Evolutionary conservation across 2,888 invertebrate species (phyloP).

Genomic region (Ferdinandea cuprea): DNA sequence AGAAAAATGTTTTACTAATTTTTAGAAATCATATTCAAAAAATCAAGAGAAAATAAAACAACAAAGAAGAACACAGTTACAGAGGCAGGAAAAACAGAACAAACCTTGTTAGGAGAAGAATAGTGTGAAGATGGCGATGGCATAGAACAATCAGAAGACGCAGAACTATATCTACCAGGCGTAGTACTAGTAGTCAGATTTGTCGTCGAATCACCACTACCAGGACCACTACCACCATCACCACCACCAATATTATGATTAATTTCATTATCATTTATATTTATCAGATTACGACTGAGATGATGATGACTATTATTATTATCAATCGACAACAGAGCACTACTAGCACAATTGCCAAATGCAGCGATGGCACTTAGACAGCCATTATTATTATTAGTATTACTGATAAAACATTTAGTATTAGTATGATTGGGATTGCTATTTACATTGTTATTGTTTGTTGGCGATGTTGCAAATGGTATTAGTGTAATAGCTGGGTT

Average conservation of each 20-base stretch:
- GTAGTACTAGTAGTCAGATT: slow-evolving; percentile 78
- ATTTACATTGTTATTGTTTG: slow-evolving; percentile 82
- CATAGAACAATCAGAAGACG: slow-evolving; percentile 83
- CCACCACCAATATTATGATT: slow-evolving; percentile 63
- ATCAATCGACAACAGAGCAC: slow-evolving; percentile 73
- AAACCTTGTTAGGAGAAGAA: slow-evolving; percentile 84
- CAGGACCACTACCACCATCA: slow-evolving; percentile 75
- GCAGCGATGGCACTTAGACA: slow-evolving; percentile 76
- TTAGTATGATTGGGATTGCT: slow-evolving; percentile 83
- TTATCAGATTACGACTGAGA: slow-evolving; percentile 64
- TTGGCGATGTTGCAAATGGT: slow-evolving; percentile 76
- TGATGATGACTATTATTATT: slow-evolving; percentile 67
- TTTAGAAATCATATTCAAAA: neutral
- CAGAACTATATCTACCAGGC: slow-evolving; percentile 82
- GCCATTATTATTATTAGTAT: slow-evolving; percentile 64
- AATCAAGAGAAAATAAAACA: neutral
- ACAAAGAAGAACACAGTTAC: slow-evolving; percentile 22
- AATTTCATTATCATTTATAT: slow-evolving; percentile 38
- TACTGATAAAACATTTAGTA: slow-evolving; percentile 79
- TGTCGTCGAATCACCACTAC: slow-evolving; percentile 76
- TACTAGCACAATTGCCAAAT: slow-evolving; percentile 78
- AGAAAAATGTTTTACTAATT: neutral
- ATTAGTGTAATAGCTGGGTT: slow-evolving; percentile 79
- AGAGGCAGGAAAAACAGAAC: slow-evolving; percentile 77
- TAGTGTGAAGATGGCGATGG: slow-evolving; percentile 83